Percentiles rank a stretch among this genome's conserved stretches.
These are phyloP conservation scores for Charina bottae DNA, from an alignment of 2,113 vertebrate genomes.

Conservation along the genomic window DNA sequence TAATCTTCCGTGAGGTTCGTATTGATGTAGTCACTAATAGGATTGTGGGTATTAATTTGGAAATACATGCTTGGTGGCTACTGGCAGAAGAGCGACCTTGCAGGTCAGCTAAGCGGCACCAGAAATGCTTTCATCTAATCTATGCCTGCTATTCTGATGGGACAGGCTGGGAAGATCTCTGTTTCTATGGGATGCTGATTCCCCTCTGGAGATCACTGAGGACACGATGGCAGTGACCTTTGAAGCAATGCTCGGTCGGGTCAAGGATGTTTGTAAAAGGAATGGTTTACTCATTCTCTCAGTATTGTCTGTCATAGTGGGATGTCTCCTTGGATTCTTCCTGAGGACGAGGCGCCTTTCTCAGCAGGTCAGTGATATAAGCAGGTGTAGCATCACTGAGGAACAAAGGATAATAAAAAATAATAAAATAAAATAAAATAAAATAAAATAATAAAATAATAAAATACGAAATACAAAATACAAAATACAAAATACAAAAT, in stretches of 20 bases:
- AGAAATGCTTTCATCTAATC: constrained; percentile 77
- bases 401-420: constrained; percentile 6
- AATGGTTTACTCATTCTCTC: constrained; percentile 97
- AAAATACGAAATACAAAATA: no score
- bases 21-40: constrained; percentile 90
- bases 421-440: not conserved
- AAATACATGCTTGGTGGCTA: constrained; percentile 82
- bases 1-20: constrained; percentile 92
- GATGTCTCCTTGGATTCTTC: constrained; percentile 96
- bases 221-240: constrained; percentile 83
- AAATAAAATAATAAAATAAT: constrained; percentile 41
- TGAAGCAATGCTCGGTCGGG: constrained; percentile 82
- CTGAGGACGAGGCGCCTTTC: constrained; percentile 91
- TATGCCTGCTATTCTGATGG: constrained; percentile 52
- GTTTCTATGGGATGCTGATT: constrained; percentile 80
- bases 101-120: constrained; percentile 67
- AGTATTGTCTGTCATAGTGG: constrained; percentile 92
- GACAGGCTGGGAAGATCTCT: constrained; percentile 50
- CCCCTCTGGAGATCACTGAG: constrained; percentile 56
- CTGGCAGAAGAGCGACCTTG: constrained; percentile 74
- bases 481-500: no score
- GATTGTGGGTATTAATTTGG: constrained; percentile 91
- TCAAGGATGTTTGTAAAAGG: constrained; percentile 90
- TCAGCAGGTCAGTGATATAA: constrained; percentile 85
- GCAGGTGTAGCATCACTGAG: fast-evolving